Base-by-base conservation (phyloP, 92 coral and sea anemone species). In the Siderastrea radians region DNA sequence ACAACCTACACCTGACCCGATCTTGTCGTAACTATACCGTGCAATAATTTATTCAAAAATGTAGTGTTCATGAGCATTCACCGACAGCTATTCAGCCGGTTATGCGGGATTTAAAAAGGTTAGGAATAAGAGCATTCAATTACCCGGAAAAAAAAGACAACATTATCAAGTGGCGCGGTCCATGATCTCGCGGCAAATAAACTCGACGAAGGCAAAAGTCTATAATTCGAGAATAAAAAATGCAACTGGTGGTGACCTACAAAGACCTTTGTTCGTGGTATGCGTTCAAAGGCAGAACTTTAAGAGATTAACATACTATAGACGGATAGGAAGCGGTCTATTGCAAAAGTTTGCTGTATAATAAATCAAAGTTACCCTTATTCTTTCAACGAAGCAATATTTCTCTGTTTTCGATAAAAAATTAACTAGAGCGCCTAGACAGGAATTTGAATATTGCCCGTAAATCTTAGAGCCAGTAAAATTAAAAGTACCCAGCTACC, bases 181-280 rank as follows among this genome's bases (percentile, higher is more conserved):
- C 43, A 49, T 63, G 15, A 58, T 72, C 68, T 47, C 49, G 19
- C 46, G 79, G 38, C 26, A 83, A 72, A 48, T 62, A 73, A 83
- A 57, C 58, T 83, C 12, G 46, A 72, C 14, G 87, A 83, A 89
- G 83, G 84, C 91, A 49, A 83, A 78, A 92, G 87, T 77, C 48
- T 57, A 49, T 87, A 75, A 75, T 69, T 59, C 63, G 68, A 71
- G 88, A 54, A 51, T 78, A 70, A 76, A 65, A 57, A 94, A 92
- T 63, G 91, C 92, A 88, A 93, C 96, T 87, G 98, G 98, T 95
- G 98, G 98, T 72, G 67, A 54, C 74, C 82, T 80, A 87, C 96
- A 93, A 92, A 93, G 94, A 92, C 92, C 92, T 81, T 83, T 90
- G 95, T 88, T 87, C 95, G 82, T 64, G 66, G 63, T 50, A 74